Evolutionary conservation across 2,888 invertebrate species (phyloP).

Genomic region (Pachymerium ferrugineum): DNA sequence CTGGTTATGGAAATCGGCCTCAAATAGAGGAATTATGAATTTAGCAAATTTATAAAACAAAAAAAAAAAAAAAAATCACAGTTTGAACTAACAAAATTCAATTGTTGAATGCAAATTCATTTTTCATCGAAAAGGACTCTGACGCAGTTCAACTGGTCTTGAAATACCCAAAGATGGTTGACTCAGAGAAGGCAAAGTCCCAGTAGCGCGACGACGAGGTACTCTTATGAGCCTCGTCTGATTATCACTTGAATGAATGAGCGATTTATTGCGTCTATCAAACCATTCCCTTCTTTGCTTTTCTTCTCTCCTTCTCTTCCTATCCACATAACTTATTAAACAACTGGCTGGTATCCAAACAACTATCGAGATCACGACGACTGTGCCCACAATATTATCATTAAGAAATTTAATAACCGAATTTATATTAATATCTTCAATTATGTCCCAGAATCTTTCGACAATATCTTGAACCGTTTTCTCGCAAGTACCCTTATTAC

Average conservation of each 20-base stretch:
- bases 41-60: neutral
- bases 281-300: conserved; percentile 20
- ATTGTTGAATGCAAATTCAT: neutral
- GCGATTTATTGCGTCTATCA: neutral
- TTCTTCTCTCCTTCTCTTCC: conserved; percentile 32
- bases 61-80: neutral
- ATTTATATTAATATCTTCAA: conserved; percentile 92
- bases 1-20: neutral
- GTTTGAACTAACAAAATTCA: neutral
- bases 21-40: neutral
- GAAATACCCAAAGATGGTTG: neutral
- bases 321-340: conserved; percentile 64
- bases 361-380: conserved; percentile 81
- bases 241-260: conserved; percentile 28
- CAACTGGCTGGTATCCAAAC: conserved; percentile 94
- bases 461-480: conserved; percentile 93
- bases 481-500: conserved; percentile 91
- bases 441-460: conserved; percentile 94
- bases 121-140: neutral
- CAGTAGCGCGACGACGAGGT: conserved; percentile 5
- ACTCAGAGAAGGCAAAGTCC: neutral
- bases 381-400: conserved; percentile 90
- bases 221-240: conserved; percentile 16
- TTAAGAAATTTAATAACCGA: conserved; percentile 79
- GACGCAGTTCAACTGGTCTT: neutral